phyloP scores from a whole-genome alignment of 2,797 vertebrate genomes.

The Sardinella longiceps region DNA sequence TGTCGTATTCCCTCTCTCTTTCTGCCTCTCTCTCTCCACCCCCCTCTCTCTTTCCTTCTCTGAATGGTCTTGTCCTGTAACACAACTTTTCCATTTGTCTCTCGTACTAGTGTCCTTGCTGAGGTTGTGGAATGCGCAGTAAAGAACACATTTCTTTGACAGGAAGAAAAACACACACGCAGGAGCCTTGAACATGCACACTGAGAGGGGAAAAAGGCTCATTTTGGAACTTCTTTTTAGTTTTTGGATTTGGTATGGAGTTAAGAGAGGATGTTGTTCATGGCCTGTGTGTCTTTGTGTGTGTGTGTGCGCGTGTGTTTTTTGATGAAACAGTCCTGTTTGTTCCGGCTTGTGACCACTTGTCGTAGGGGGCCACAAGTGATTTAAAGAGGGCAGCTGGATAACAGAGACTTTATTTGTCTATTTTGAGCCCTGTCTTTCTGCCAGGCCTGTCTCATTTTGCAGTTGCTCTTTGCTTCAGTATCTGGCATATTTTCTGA shows the following conservation, averaged over 20 bases:
- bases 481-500: constrained; percentile 68
- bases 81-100: constrained; percentile 57
- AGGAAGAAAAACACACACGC: constrained; percentile 75
- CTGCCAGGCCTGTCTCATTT: constrained; percentile 71
- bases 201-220: constrained; percentile 26
- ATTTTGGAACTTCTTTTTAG: constrained; percentile 17
- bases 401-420: constrained; percentile 78
- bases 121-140: constrained; percentile 68
- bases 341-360: constrained; percentile 73
- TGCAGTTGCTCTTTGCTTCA: constrained; percentile 71
- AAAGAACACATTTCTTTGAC: constrained; percentile 65
- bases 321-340: constrained; percentile 69
- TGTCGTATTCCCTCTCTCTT: constrained; percentile 27
- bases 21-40: not conserved
- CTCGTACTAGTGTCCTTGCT: constrained; percentile 54
- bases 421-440: constrained; percentile 76
- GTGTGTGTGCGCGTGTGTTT: constrained; percentile 70
- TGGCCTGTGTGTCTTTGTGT: constrained; percentile 68
- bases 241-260: not conserved
- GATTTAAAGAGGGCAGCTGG: constrained; percentile 82
- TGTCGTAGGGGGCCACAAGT: constrained; percentile 71
- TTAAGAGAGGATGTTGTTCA: constrained; percentile 47
- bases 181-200: constrained; percentile 73
- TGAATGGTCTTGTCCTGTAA: not conserved
- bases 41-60: not conserved